Base-by-base conservation (phyloP, 2,797 vertebrate genomes). In the Podarcis lilfordi region DNA sequence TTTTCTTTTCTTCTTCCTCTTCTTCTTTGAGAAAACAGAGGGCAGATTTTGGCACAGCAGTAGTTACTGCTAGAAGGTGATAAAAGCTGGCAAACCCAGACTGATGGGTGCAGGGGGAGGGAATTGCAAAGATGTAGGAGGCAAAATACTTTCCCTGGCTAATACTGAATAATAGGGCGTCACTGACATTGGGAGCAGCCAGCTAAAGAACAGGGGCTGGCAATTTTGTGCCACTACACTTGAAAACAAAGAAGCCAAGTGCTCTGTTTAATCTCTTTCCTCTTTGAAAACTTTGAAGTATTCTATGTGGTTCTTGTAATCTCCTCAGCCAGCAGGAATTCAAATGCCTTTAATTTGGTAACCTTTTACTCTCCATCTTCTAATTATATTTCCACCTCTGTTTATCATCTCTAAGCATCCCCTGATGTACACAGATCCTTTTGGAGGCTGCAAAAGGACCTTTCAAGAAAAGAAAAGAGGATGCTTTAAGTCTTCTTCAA, bases 311-410 rank as follows among this genome's bases (percentile, higher is more conserved):
- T 93, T 81, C 27, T 66, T 86, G n/a, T 91, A 93, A 94, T 92
- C 66, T 91, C 40, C 45, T 94, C 91, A 93, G 78, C 17, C 80
- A 85, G 82, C 68, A 89, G 87, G 64, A 93, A 89, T 91, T 79
- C 61, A 82, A 35, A 74, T 69, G 37, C 55, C 72, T 76, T 83
- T 32, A 89, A 86, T 82, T 86, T 43, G 66, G 81, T 86, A 92
- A 92, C 85, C 84, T 95, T 93, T 92, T 92, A 74, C 72, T 92
- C 84, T 79, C 66, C 95, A 88, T 92, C 55, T 93, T 91, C 89
- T 86, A 93, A 87, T 92, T 95, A 91, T 75, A 15, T 35, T 93
- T 93, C 92, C 94, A 92, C 75, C 11, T 93, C 74, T 93, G 15
- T 92, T 94, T 94, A 93, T 94, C 85, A 86, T 27, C 89, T 91